Percentiles rank a stretch among this genome's conserved stretches.
Conservation (phyloP, 2,888 invertebrate genomes). For the Drosophila atripex region DNA sequence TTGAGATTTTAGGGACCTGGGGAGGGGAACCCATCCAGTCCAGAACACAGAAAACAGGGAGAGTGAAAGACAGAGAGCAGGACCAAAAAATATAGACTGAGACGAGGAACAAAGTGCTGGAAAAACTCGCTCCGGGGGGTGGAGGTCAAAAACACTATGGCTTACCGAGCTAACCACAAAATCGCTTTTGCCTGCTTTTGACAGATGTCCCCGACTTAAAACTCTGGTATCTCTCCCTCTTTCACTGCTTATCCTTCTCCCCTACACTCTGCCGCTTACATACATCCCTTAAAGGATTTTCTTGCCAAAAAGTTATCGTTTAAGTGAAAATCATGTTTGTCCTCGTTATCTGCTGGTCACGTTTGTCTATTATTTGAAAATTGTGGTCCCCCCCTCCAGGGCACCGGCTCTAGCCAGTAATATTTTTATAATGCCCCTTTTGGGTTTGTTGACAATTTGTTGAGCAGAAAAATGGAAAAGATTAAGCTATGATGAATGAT, state of each 20-base stretch:
- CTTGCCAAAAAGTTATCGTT: constrained; percentile 34
- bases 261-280: background rate
- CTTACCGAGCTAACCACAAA: constrained; percentile 47
- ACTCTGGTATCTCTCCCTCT: constrained; percentile 9
- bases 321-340: constrained; percentile 38
- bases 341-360: constrained; percentile 68
- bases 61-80: background rate
- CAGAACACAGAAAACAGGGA: constrained; percentile 12
- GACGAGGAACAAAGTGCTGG: background rate
- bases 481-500: constrained; percentile 45
- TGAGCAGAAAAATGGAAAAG: constrained; percentile 43
- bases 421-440: constrained; percentile 68
- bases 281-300: constrained; percentile 29
- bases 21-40: background rate
- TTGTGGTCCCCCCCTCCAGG: constrained; percentile 9
- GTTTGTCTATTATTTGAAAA: constrained; percentile 67
- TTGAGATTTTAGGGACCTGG: constrained; percentile 25
- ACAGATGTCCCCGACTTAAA: constrained; percentile 39
- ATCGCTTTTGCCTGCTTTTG: constrained; percentile 51
- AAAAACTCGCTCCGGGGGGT: constrained; percentile 52
- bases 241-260: background rate
- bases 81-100: background rate
- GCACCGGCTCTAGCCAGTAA: constrained; percentile 42
- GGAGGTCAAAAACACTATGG: constrained; percentile 53
- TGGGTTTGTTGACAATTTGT: constrained; percentile 62